Conservation (phyloP, 2,888 invertebrate genomes). For the Epirrhoe alternata region DNA sequence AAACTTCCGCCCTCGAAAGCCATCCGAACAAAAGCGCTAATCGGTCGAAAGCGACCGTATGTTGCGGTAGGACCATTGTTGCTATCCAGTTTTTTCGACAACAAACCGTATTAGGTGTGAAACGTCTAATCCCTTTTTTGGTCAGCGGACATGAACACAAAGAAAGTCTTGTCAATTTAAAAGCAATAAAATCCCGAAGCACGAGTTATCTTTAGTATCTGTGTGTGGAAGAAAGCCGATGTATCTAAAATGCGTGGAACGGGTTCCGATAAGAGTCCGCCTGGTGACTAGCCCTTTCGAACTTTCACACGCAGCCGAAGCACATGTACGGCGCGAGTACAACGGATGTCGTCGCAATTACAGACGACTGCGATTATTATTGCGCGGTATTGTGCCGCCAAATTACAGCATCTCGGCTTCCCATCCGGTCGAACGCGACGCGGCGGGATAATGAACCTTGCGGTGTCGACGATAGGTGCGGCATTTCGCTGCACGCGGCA, state of each 20-base stretch:
- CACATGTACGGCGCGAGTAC: slow-evolving; percentile 66
- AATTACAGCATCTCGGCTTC: slow-evolving; percentile 81
- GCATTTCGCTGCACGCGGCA: slow-evolving; percentile 38
- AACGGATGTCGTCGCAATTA: slow-evolving; percentile 83
- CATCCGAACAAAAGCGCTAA: slow-evolving; percentile 59
- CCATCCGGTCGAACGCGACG: slow-evolving; percentile 71
- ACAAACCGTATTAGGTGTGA: slow-evolving; percentile 62
- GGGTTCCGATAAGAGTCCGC: slow-evolving; percentile 68
- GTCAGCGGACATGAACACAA: slow-evolving; percentile 53
- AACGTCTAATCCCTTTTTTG: slow-evolving; percentile 59
- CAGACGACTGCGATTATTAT: slow-evolving; percentile 78
- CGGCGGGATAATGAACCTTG: slow-evolving; percentile 48
- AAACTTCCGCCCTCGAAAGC: slow-evolving; percentile 67
- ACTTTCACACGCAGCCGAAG: slow-evolving; percentile 75
- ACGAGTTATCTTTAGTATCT: slow-evolving; percentile 63
- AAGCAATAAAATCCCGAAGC: slow-evolving; percentile 60
- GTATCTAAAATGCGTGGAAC: slow-evolving; percentile 71
- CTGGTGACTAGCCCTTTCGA: slow-evolving; percentile 67
- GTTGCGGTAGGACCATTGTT: slow-evolving; percentile 62
- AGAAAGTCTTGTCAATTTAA: slow-evolving; percentile 64
- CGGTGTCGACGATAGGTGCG: slow-evolving; percentile 41
- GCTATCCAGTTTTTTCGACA: slow-evolving; percentile 50
- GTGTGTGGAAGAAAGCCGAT: slow-evolving; percentile 69
- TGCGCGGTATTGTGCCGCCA: slow-evolving; percentile 79
- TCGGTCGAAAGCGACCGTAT: slow-evolving; percentile 57